These are phyloP conservation scores for Calameuta filiformis DNA, from an alignment of 2,888 invertebrate species.

Conservation along the genomic window DNA sequence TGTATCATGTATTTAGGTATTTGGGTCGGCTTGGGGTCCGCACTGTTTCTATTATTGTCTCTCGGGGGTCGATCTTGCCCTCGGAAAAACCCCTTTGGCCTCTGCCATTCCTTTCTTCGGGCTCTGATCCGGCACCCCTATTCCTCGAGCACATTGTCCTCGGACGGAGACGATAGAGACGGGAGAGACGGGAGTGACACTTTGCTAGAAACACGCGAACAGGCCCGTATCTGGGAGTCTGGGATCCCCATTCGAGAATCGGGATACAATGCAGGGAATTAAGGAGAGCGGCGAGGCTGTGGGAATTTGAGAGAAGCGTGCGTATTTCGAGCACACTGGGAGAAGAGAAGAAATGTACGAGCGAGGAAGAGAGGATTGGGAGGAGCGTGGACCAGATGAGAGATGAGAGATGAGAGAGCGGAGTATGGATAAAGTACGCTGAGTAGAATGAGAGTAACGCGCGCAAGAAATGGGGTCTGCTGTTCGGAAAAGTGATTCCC, in stretches of 20 bases:
- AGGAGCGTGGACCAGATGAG: not conserved
- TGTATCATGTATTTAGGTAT: conserved; percentile 55
- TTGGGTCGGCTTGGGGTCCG: conserved; percentile 46
- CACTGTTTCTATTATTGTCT: conserved; percentile 65
- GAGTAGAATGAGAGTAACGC: not conserved
- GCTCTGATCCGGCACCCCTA: not conserved
- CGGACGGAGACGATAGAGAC: not conserved
- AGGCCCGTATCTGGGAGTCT: conserved; percentile 33
- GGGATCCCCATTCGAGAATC: conserved; percentile 12
- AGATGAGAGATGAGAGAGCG: not conserved
- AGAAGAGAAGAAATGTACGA: too few species aligned
- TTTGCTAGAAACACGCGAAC: not conserved
- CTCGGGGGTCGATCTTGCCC: conserved; percentile 42
- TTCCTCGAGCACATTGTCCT: not conserved
- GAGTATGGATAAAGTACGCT: too few species aligned
- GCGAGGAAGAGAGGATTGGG: not conserved
- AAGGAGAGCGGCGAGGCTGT: conserved; percentile 36
- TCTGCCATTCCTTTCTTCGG: conserved; percentile 16
- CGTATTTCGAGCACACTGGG: not conserved
- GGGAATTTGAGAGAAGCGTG: conserved; percentile 32
- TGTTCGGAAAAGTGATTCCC: conserved; percentile 2
- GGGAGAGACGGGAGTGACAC: not conserved
- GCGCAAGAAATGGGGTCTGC: not conserved
- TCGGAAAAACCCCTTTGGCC: conserved; percentile 8
- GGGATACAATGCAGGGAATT: conserved; percentile 48